Evolutionary conservation across 2,113 vertebrate genomes (phyloP), one percentile per base, ranked within the genome.

Genomic region (Triplophysa siluroides): DNA sequence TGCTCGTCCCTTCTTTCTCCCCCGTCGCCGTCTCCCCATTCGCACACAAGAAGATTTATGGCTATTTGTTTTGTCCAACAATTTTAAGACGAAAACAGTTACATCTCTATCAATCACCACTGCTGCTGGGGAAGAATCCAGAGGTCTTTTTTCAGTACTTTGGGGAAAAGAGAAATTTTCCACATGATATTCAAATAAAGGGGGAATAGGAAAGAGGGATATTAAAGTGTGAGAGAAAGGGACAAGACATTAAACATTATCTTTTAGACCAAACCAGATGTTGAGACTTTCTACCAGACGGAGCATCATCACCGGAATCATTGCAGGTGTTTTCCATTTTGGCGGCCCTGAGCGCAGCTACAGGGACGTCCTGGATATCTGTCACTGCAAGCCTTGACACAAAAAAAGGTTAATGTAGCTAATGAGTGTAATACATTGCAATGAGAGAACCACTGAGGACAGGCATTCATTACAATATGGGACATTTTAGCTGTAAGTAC

Each of bases 291-390:
- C 41, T 71, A 82, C 23, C 72, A 83, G 84, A 83, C 78, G 70
- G 68, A 80, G 58, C 24, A 84, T 78, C 24, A 84, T 78, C 58
- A 60, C 62, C 60, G 76, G 47, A 23, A 78, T 52, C 76, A 64
- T 66, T 66, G 73, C 85, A 86, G 80, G 80, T 86, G 85, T 84
- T 86, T 82, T 84, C 73, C 83, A 86, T 84, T 83, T 82, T 84
- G 21, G 71, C 47, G 76, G n/a, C 16, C 12, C 4, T 82, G 60
- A 80, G 66, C 66, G 61, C 64, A 50, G 72, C 72, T 82, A 85
- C 72, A 50, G 60, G 64, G 45, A 26, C 63, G 50, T 61, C 69
- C 71, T 52, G 16, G 50, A 16, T 13, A 81, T 81, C 47, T 78
- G 80, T 79, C 68, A 65, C 19, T 41, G 60, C 50, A 33, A 79